Evolutionary conservation across 1,140 invertebrate species (phyloP).

Genomic region (Sitophilus oryzae): DNA sequence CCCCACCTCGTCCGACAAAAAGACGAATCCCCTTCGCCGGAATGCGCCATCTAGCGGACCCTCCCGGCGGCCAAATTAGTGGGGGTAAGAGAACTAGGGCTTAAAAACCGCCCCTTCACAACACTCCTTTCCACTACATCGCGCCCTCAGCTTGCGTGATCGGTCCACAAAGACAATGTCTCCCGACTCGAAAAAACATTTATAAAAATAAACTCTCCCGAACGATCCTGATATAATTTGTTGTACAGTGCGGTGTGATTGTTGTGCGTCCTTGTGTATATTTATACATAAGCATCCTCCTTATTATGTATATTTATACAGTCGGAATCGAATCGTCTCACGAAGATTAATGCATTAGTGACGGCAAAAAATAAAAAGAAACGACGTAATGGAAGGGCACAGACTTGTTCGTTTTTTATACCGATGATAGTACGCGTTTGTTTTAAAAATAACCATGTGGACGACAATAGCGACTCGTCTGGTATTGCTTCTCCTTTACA

Average conservation of each 20-base stretch:
- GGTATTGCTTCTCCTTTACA: slow-evolving; percentile 31
- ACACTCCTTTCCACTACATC: too few species aligned
- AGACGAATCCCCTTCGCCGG: slow-evolving; percentile 25
- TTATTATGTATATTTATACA: too few species aligned
- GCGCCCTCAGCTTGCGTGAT: neutral
- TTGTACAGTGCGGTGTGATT: too few species aligned
- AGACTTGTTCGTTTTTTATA: slow-evolving; percentile 31
- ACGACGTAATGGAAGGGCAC: slow-evolving; percentile 37
- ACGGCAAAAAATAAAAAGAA: too few species aligned
- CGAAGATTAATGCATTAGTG: too few species aligned
- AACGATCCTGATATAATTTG: too few species aligned
- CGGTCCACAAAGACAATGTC: neutral
- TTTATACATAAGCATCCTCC: too few species aligned
- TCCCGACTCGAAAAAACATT: too few species aligned
- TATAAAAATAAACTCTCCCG: too few species aligned
- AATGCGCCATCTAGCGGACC: slow-evolving; percentile 32
- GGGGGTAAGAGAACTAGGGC: neutral
- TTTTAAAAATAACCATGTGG: slow-evolving; percentile 34
- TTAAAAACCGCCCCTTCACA: slow-evolving; percentile 23
- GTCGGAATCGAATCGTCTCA: too few species aligned
- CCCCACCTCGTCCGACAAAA: neutral
- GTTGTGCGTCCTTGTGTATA: too few species aligned
- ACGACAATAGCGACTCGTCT: slow-evolving; percentile 27
- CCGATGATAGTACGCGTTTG: slow-evolving; percentile 37
- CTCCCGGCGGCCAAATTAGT: slow-evolving; percentile 25